Evolutionary conservation across 2,113 vertebrate genomes (phyloP).

Genomic region (Anser cygnoides): DNA sequence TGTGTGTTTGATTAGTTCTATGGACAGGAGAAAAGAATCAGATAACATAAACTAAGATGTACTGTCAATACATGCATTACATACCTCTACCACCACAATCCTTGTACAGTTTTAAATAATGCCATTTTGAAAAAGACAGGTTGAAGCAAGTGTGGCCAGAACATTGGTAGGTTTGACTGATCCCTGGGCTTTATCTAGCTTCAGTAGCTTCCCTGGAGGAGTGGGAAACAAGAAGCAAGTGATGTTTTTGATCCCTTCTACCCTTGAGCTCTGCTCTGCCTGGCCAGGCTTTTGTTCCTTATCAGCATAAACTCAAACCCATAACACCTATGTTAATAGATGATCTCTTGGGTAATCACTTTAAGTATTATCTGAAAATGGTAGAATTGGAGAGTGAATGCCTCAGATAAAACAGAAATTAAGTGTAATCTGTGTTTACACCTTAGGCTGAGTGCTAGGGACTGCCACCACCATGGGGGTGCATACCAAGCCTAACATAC

Average conservation of each 20-base stretch:
- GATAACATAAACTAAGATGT: background rate
- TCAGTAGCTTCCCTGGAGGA: background rate
- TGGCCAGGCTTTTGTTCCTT: background rate
- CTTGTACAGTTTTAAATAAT: background rate
- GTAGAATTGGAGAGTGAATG: background rate
- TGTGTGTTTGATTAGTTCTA: background rate
- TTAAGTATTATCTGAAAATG: background rate
- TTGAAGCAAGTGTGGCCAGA: background rate
- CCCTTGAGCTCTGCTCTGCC: background rate
- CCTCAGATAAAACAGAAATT: background rate
- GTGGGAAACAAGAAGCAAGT: background rate
- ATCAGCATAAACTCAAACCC: background rate
- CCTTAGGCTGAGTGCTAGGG: background rate
- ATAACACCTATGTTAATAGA: background rate
- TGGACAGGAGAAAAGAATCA: background rate
- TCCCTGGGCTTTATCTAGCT: background rate
- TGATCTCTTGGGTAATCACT: background rate
- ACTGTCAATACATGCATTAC: background rate
- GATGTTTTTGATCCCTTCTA: background rate
- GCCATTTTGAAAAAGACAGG: background rate
- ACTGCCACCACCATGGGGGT: fast-evolving
- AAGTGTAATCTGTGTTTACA: background rate
- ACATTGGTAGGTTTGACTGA: background rate
- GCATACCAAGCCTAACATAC: fast-evolving
- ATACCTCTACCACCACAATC: background rate